phyloP scores from a whole-genome alignment of 1,140 invertebrate genomes.

The Drosophila sp. region DNA sequence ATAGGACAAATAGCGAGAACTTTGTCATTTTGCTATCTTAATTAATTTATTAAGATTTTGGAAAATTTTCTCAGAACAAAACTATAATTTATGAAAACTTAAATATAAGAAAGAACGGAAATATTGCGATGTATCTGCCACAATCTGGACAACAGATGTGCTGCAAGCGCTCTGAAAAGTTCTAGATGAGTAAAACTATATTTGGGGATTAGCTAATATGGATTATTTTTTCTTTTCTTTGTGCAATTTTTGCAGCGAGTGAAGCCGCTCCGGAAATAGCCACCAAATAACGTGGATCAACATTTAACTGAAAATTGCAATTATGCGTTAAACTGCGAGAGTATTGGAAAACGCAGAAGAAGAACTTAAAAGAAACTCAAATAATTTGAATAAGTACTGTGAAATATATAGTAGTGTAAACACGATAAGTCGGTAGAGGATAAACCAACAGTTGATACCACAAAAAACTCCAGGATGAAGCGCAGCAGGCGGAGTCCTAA shows the following conservation, averaged over 20 bases:
- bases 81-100: not conserved
- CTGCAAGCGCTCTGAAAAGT: conserved; percentile 8
- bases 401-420: not conserved
- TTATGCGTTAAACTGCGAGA: conserved; percentile 59
- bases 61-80: too few relatives aligned
- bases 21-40: not conserved
- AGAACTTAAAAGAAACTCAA: conserved; percentile 15
- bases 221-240: not conserved
- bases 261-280: conserved; percentile 64
- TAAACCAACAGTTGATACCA: not conserved
- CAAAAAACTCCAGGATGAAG: conserved; percentile 54
- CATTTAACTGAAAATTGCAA: conserved; percentile 30
- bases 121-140: conserved; percentile 21
- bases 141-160: conserved; percentile 75
- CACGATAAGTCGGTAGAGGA: conserved; percentile 39
- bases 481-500: conserved; percentile 72
- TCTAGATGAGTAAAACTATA: conserved; percentile 15
- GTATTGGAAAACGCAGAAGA: not conserved
- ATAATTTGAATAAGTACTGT: not conserved
- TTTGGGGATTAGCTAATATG: conserved; percentile 35
- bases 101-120: conserved; percentile 8
- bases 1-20: too few relatives aligned
- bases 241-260: conserved; percentile 61
- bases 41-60: not conserved
- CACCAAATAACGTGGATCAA: conserved; percentile 20